Conservation (phyloP, 2,113 vertebrate species). For the Alouatta palliata region DNA sequence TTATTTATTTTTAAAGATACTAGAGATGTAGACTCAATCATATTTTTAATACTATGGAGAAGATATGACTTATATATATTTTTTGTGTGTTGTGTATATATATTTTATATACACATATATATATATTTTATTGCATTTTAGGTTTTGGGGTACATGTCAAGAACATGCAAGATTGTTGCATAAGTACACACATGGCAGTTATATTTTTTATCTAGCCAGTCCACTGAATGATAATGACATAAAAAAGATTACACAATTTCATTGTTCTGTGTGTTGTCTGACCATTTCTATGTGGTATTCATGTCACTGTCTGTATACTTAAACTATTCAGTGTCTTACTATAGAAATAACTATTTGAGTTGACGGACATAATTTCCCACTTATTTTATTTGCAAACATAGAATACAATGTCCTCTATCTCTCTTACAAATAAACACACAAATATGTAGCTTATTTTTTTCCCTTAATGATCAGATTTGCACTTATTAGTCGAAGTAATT, state of each 20-base stretch:
- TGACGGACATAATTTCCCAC: not conserved
- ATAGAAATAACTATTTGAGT: not conserved
- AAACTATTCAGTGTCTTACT: not conserved
- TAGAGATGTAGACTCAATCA: not conserved
- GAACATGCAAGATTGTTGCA: too few species aligned
- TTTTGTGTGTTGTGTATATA: too few species aligned
- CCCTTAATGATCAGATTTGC: not conserved
- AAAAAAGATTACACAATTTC: not conserved
- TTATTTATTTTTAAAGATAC: not conserved
- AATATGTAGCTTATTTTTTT: not conserved
- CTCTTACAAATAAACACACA: not conserved
- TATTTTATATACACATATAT: too few species aligned
- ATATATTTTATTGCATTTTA: too few species aligned
- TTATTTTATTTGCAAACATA: not conserved
- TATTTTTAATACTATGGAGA: not conserved
- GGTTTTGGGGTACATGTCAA: too few species aligned
- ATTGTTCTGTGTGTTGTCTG: not conserved
- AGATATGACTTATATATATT: not conserved
- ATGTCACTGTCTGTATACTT: not conserved
- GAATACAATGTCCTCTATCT: not conserved
- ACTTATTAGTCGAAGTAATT: not conserved
- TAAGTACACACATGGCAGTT: too few species aligned
- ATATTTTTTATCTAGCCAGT: not conserved
- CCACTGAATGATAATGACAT: not conserved
- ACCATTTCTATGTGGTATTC: not conserved